Evolutionary conservation across 2,113 vertebrate species (phyloP).

Genomic region (Tachysurus fulvidraco): DNA sequence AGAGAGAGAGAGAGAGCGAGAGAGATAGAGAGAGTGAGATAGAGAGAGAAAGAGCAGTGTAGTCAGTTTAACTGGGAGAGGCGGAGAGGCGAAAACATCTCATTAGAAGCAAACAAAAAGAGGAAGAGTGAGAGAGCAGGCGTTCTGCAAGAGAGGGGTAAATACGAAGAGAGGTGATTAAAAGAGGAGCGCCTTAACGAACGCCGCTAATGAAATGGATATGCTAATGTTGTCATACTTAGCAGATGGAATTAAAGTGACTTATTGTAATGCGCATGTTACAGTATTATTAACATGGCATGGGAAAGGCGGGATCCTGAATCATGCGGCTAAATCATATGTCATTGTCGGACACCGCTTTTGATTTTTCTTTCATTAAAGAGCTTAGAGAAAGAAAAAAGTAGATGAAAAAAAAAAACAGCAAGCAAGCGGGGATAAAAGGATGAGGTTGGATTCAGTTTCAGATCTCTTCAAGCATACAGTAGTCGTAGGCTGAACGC

Average conservation of each 20-base stretch:
- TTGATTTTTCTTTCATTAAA: slow-evolving; percentile 25
- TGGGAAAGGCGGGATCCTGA: slow-evolving; percentile 85
- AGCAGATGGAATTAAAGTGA: slow-evolving; percentile 99
- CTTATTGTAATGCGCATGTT: slow-evolving; percentile 99
- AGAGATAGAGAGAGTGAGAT: background rate
- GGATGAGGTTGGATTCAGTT: background rate
- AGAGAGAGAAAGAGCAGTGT: slow-evolving; percentile 17
- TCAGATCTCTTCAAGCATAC: background rate
- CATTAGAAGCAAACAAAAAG: slow-evolving; percentile 80
- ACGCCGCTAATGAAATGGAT: slow-evolving; percentile 98
- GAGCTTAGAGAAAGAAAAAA: background rate
- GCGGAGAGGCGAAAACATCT: slow-evolving; percentile 78
- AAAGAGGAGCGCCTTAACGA: slow-evolving; percentile 93
- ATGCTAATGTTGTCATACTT: slow-evolving; percentile 99
- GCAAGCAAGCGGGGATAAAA: background rate
- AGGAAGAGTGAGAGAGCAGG: slow-evolving; percentile 62
- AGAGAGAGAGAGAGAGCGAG: slow-evolving; percentile 15
- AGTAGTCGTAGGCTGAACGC: background rate
- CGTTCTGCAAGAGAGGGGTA: slow-evolving; percentile 64
- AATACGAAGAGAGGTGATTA: slow-evolving; percentile 99
- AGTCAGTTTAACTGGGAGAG: slow-evolving; percentile 46
- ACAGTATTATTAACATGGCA: slow-evolving; percentile 94
- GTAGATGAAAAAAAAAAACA: background rate
- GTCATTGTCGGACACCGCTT: background rate
- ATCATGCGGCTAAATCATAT: slow-evolving; percentile 75